Evolutionary conservation across 2,888 invertebrate species (phyloP).

Genomic region (Polyommatus icarus): DNA sequence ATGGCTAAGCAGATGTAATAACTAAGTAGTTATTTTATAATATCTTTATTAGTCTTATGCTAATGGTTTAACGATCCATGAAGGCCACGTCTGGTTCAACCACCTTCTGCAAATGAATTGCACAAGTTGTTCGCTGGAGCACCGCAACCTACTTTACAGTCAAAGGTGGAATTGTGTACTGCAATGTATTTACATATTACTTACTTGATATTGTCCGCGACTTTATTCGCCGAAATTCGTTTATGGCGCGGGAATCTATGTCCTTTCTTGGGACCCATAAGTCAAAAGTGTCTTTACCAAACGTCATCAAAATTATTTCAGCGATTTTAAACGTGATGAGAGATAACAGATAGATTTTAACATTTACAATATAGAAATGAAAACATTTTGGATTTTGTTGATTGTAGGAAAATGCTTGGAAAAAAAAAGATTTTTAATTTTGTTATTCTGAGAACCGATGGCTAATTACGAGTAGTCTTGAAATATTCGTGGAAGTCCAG

Average conservation of each 20-base stretch:
- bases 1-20: neutral
- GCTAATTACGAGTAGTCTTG: no score
- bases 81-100: neutral
- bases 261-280: no score
- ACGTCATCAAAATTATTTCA: no score
- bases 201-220: neutral
- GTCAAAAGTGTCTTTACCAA: no score
- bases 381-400: no score
- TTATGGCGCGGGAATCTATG: neutral
- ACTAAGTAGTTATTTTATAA: neutral
- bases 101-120: slow-evolving; percentile 15
- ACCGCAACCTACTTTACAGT: slow-evolving; percentile 35
- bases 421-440: no score
- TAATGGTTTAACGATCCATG: slow-evolving; percentile 14
- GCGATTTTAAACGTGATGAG: no score
- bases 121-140: slow-evolving; percentile 27
- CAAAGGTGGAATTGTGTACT: slow-evolving; percentile 20
- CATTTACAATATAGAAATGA: no score
- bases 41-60: neutral
- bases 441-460: no score
- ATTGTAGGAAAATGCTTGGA: no score
- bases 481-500: no score
- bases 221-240: neutral
- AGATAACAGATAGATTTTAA: no score
- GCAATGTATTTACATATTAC: slow-evolving; percentile 30